Percentiles rank a stretch among this genome's conserved stretches.
Conservation (phyloP, 2,888 invertebrate species). For the Myopa testacea region DNA sequence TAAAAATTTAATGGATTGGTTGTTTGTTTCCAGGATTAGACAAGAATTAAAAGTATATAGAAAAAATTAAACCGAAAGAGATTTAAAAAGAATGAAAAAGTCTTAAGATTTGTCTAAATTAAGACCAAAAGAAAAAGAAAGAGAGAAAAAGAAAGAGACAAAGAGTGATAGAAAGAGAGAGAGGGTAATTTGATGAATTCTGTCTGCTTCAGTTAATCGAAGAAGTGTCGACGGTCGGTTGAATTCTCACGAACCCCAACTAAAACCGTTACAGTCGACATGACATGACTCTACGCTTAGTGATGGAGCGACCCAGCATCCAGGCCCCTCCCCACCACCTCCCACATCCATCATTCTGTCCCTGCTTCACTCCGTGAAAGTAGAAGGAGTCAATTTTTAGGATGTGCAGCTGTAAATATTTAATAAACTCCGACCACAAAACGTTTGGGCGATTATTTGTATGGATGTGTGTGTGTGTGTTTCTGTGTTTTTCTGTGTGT, state of each 20-base stretch:
- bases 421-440: slow-evolving; percentile 29
- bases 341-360: background rate
- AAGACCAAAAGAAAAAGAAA: too few species aligned
- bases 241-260: slow-evolving; percentile 7
- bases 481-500: background rate
- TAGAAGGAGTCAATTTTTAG: slow-evolving; percentile 1
- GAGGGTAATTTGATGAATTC: background rate
- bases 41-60: too few species aligned
- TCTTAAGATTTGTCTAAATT: too few species aligned
- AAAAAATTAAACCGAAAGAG: too few species aligned
- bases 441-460: slow-evolving; percentile 12
- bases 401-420: slow-evolving; percentile 24
- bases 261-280: background rate
- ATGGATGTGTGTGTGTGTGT: slow-evolving; percentile 2
- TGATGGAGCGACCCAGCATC: background rate
- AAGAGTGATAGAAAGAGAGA: too few species aligned
- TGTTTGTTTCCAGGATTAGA: too few species aligned
- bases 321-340: background rate
- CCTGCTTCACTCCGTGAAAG: background rate
- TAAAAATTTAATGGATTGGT: too few species aligned
- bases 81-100: too few species aligned
- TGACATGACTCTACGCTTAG: background rate
- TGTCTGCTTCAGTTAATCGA: slow-evolving; percentile 8
- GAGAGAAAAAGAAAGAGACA: too few species aligned
- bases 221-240: slow-evolving; percentile 4